A percentile compares a stretch with the other conserved stretches of the same genome.
Evolutionary conservation across 2,888 invertebrate species (phyloP).

Genomic region (Caenorhabditis sinica): DNA sequence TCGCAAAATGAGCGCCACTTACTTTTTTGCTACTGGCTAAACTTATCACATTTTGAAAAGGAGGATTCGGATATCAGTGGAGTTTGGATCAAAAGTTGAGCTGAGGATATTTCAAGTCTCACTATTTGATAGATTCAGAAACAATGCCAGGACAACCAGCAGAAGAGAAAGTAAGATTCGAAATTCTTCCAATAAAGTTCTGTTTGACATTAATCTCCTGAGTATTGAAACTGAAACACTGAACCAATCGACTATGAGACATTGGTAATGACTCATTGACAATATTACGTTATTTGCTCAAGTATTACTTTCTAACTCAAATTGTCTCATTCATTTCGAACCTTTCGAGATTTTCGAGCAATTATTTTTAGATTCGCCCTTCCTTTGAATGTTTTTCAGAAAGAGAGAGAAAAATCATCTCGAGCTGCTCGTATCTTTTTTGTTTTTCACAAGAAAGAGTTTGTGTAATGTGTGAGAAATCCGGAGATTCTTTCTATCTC

Average conservation of each 20-base stretch:
- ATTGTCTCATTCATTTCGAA: not conserved
- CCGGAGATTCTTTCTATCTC: conserved; percentile 5
- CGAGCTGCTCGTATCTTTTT: conserved; percentile 38
- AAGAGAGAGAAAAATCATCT: conserved; percentile 30
- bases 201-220: not conserved
- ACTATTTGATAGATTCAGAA: not conserved
- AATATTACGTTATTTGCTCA: conserved; percentile 1
- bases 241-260: not conserved
- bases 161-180: not conserved
- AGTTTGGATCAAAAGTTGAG: not conserved
- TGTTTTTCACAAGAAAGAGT: conserved; percentile 34
- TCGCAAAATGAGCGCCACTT: conserved; percentile 48
- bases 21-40: conserved; percentile 45
- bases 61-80: conserved; percentile 7
- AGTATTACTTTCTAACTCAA: not conserved
- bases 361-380: conserved; percentile 23
- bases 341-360: not conserved
- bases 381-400: conserved; percentile 12
- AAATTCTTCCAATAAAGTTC: not conserved
- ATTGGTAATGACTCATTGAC: conserved; percentile 14
- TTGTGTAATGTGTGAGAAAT: conserved; percentile 44
- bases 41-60: conserved; percentile 37
- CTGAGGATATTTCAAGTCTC: not conserved
- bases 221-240: conserved; percentile 7
- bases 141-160: conserved; percentile 11